These are phyloP conservation scores for Ispidina lecontei DNA, from an alignment of 2,797 vertebrate genomes.

Conservation along the genomic window DNA sequence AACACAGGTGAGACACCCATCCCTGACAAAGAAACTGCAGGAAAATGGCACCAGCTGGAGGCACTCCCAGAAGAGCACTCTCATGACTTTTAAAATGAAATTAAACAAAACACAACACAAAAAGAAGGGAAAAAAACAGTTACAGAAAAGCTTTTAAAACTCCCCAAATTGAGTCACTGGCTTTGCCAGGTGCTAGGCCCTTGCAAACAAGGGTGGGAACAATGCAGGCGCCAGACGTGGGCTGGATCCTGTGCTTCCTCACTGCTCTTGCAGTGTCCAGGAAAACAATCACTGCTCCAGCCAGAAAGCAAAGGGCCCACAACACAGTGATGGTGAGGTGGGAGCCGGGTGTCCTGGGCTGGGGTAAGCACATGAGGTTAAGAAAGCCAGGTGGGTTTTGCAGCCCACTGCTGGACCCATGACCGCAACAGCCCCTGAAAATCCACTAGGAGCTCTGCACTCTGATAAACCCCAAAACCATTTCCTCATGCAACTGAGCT, in stretches of 20 bases:
- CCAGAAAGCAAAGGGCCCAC: neutral
- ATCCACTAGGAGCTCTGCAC: rapidly evolving
- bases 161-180: neutral
- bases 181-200: constrained; percentile 31
- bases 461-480: neutral
- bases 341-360: neutral
- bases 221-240: neutral
- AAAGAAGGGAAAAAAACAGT: neutral
- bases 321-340: rapidly evolving
- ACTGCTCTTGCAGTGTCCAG: neutral
- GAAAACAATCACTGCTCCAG: constrained; percentile 41
- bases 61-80: neutral
- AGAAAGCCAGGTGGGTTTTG: neutral
- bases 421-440: neutral
- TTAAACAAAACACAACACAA: neutral
- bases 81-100: neutral
- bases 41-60: rapidly evolving
- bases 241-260: constrained; percentile 34
- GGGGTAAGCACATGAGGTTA: rapidly evolving
- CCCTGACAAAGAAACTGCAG: neutral
- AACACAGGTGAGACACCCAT: neutral
- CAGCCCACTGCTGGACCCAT: rapidly evolving
- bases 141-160: neutral
- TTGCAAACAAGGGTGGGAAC: constrained; percentile 36
- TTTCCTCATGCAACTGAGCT: neutral